These are phyloP conservation scores for Stenotaenia linearis DNA, from an alignment of 2,888 invertebrate species.

Conservation along the genomic window DNA sequence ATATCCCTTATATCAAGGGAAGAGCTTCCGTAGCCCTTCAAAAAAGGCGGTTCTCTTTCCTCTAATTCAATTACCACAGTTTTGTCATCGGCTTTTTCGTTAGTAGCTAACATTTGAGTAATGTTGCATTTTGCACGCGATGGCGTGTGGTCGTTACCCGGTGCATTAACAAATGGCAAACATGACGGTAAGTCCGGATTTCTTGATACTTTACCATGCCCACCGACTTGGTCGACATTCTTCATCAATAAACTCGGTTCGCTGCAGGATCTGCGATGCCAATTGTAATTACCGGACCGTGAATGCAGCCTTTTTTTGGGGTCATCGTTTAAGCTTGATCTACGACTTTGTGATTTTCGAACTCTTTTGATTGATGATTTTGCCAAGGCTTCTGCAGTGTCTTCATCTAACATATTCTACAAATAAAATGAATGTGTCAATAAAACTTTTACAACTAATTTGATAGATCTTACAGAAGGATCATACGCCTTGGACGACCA, in stretches of 20 bases:
- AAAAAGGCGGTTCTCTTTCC: slow-evolving; percentile 96
- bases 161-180: slow-evolving; percentile 49
- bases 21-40: slow-evolving; percentile 73
- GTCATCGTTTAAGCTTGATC: slow-evolving; percentile 40
- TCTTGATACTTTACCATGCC: slow-evolving; percentile 73
- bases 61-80: slow-evolving; percentile 97
- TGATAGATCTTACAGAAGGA: slow-evolving; percentile 40
- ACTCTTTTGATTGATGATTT: neutral
- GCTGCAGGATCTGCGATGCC: slow-evolving; percentile 67
- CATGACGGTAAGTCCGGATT: slow-evolving; percentile 86
- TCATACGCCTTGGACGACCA: slow-evolving; percentile 52
- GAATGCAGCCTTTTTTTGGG: slow-evolving; percentile 37
- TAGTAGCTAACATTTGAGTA: slow-evolving; percentile 92
- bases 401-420: slow-evolving; percentile 41
- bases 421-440: neutral
- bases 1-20: slow-evolving; percentile 89
- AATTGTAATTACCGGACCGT: neutral
- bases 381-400: slow-evolving; percentile 73
- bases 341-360: slow-evolving; percentile 37
- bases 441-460: neutral
- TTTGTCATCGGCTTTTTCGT: slow-evolving; percentile 61
- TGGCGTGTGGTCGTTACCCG: slow-evolving; percentile 62
- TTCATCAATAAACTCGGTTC: slow-evolving; percentile 89
- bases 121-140: slow-evolving; percentile 96
- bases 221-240: slow-evolving; percentile 93